These are phyloP conservation scores for Coleophora deauratella DNA, from an alignment of 2,888 invertebrate genomes.

Conservation along the genomic window DNA sequence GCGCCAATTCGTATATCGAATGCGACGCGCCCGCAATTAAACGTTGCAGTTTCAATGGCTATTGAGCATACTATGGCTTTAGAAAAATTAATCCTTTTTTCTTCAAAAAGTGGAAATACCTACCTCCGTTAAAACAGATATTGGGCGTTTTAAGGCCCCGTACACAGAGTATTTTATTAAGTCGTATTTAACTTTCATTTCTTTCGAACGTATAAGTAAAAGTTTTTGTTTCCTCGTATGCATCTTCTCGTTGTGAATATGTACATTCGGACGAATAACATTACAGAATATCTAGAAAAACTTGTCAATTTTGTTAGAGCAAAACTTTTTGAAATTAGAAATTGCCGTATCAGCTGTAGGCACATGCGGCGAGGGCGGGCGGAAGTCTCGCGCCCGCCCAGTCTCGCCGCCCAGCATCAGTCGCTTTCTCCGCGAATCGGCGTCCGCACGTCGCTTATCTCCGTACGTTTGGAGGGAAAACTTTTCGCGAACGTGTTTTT, in stretches of 20 bases:
- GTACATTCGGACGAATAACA: too few relatives aligned
- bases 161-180: too few relatives aligned
- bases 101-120: too few relatives aligned
- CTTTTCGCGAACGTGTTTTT: slow-evolving; percentile 35
- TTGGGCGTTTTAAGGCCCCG: too few relatives aligned
- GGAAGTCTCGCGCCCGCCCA: slow-evolving; percentile 12
- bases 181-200: too few relatives aligned
- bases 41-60: slow-evolving; percentile 47
- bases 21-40: slow-evolving; percentile 47
- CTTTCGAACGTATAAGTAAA: too few relatives aligned
- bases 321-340: not conserved
- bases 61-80: slow-evolving; percentile 7
- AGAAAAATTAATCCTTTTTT: too few relatives aligned
- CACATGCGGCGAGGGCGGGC: slow-evolving; percentile 2
- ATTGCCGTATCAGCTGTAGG: slow-evolving; percentile 16
- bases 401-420: slow-evolving; percentile 21
- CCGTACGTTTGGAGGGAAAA: slow-evolving; percentile 47
- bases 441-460: slow-evolving; percentile 25
- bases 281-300: too few relatives aligned
- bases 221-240: too few relatives aligned
- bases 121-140: too few relatives aligned
- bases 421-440: slow-evolving; percentile 27
- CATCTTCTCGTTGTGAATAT: too few relatives aligned
- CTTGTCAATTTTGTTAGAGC: too few relatives aligned
- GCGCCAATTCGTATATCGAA: slow-evolving; percentile 31